Conservation (phyloP, 2,888 invertebrate species). For the Calliopum simillimum region DNA sequence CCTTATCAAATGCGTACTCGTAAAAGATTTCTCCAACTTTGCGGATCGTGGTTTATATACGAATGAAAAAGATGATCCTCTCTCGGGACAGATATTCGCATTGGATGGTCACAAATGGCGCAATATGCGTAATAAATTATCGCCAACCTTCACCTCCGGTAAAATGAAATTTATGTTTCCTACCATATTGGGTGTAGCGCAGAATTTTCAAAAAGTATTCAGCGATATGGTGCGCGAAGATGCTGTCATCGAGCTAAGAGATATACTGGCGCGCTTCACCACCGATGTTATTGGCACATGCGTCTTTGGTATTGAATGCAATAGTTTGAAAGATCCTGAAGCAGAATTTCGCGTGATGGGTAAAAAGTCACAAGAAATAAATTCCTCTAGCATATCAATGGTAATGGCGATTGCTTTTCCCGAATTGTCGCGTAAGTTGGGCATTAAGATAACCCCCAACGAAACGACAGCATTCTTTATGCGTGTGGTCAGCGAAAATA, state of each 20-base stretch:
- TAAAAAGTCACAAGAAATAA: conserved; percentile 41
- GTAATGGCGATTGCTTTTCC: conserved; percentile 34
- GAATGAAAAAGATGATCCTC: conserved; percentile 58
- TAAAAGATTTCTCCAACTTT: conserved; percentile 57
- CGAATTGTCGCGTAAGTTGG: conserved; percentile 37
- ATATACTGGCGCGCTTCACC: conserved; percentile 65
- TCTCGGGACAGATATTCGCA: conserved; percentile 55
- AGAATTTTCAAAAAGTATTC: conserved; percentile 46
- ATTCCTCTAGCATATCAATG: conserved; percentile 44
- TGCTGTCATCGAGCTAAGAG: conserved; percentile 61
- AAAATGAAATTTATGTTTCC: conserved; percentile 67
- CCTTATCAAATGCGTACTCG: conserved; percentile 46
- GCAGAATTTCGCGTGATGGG: conserved; percentile 61
- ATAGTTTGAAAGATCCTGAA: conserved; percentile 63
- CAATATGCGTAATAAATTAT: conserved; percentile 61
- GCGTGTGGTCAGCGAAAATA: conserved; percentile 63
- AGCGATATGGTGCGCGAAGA: conserved; percentile 38
- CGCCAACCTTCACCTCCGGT: conserved; percentile 67
- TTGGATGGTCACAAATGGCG: conserved; percentile 64
- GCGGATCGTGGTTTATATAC: conserved; percentile 57
- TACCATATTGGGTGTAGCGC: conserved; percentile 52
- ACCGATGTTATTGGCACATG: conserved; percentile 69
- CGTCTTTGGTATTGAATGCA: conserved; percentile 67
- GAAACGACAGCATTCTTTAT: conserved; percentile 51
- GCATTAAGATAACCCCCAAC: conserved; percentile 41